Base-by-base conservation (phyloP, 2,888 invertebrate species). In the Phengaris arion region DNA sequence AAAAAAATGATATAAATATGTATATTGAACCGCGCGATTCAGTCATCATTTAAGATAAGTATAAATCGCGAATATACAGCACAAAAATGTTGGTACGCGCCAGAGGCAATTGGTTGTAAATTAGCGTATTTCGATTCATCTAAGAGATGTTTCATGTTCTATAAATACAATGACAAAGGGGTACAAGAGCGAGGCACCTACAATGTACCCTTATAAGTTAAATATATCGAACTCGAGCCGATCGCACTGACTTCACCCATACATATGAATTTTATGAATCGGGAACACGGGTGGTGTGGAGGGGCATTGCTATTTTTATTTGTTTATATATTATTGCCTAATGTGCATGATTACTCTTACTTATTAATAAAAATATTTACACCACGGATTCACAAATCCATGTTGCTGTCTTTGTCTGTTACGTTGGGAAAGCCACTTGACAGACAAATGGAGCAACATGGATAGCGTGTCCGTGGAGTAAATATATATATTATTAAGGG, bases 221-320 rank as follows among this genome's bases (percentile, higher is more conserved):
- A 90, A 89, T 89, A 87, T 89, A 88, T 86, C 82, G 84, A 83
- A 87, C 84, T 85, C 85, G 85, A 83, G 82, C 86, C 85, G 86
- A 87, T 86, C 85, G 85, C 85, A 81, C 82, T 84, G 85, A 85
- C 87, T 89, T 87, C 90, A 89, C 89, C 88, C 87, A 84, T 90
- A 89, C 90, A 90, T 89, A 91, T 90, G 92, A 90, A 88, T 91
- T 91, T 92, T 92, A 91, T 90, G 92, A 91, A 91, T 86, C 85
- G 80, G 78, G 85, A 77, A 80, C 82, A 78, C 0, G 22, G 78
- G 78, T 79, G 74, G 80, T 13, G 77, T 88, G 81, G 91, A 92
- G 89, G 10, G 83, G 35, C 46, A 2, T 79, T 80, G 46, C 7
- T 69, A 35, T n/a, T 79, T 54, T 69, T 64, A 68, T 75, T 59